Conservation (phyloP, 2,888 invertebrate species). For the Oscheius onirici region DNA sequence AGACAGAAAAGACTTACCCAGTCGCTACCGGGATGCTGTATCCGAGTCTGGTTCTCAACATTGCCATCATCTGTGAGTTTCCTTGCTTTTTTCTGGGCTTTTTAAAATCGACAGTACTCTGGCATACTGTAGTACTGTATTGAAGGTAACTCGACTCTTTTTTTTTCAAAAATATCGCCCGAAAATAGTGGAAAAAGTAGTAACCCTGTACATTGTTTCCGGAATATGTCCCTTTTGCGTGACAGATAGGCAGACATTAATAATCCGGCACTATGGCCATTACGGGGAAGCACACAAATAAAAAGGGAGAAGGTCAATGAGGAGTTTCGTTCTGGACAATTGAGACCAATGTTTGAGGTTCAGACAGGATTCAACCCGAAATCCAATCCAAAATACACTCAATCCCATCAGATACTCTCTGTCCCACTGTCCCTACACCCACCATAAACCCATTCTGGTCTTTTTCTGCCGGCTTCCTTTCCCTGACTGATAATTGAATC, state of each 20-base stretch:
- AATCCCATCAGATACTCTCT: neutral
- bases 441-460: too few species aligned
- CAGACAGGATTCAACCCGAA: neutral
- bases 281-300: neutral
- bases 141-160: too few species aligned
- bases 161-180: too few species aligned
- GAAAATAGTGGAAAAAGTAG: too few species aligned
- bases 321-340: neutral
- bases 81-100: neutral
- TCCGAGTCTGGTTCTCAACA: constrained; percentile 42
- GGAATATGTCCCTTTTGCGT: constrained; percentile 24
- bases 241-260: constrained; percentile 18
- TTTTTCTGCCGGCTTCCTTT: neutral
- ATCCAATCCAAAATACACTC: constrained; percentile 17
- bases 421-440: neutral
- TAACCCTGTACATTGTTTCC: too few species aligned
- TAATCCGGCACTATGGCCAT: constrained; percentile 1
- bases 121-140: too few species aligned
- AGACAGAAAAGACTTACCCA: constrained; percentile 2
- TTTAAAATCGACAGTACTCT: too few species aligned
- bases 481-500: constrained; percentile 14
- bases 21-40: constrained; percentile 34
- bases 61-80: constrained; percentile 42
- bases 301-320: neutral
- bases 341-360: neutral